A percentile compares a stretch with the other conserved stretches of the same genome.
phyloP scores from a whole-genome alignment of 2,888 invertebrate species.

The Allolobophora icterica region DNA sequence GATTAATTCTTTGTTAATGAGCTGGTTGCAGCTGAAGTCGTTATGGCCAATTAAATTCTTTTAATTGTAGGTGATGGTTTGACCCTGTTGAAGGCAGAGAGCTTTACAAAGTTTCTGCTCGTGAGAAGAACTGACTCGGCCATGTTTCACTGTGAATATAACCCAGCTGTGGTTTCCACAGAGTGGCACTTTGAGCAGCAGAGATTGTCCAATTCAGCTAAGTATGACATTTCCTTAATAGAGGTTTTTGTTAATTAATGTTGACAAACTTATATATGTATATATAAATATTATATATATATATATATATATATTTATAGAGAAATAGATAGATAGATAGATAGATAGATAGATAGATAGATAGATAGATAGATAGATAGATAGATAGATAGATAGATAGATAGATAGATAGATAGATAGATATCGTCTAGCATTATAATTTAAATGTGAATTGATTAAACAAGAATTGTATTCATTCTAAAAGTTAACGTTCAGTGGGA shows the following conservation, averaged over 20 bases:
- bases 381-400: too few species aligned
- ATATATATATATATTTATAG: too few species aligned
- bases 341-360: too few species aligned
- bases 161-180: neutral
- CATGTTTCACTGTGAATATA: slow-evolving; percentile 8
- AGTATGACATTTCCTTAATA: neutral
- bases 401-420: too few species aligned
- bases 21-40: neutral
- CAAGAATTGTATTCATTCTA: neutral
- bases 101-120: neutral
- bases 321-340: too few species aligned
- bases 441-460: neutral
- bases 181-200: slow-evolving; percentile 19
- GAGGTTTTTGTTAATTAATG: too few species aligned
- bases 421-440: neutral
- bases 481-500: neutral
- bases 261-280: too few species aligned
- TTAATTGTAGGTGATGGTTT: slow-evolving; percentile 12
- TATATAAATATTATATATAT: too few species aligned
- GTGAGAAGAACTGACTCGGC: slow-evolving; percentile 17
- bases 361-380: too few species aligned
- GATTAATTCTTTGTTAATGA: neutral
- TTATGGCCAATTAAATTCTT: neutral
- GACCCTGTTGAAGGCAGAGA: neutral
- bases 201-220: neutral